phyloP scores from a whole-genome alignment of 2,113 vertebrate species.

The Colossoma macropomum region DNA sequence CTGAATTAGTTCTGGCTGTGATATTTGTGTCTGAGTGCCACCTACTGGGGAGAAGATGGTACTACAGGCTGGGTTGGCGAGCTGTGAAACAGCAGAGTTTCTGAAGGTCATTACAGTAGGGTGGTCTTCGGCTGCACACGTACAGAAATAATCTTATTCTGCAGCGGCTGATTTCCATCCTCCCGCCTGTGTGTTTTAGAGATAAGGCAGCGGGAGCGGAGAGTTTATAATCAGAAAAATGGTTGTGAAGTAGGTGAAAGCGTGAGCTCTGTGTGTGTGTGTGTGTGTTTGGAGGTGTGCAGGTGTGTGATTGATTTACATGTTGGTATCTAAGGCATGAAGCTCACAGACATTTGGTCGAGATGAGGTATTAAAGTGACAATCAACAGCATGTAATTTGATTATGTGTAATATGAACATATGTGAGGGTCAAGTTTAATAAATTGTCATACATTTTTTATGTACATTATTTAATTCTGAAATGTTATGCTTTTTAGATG shows the following conservation, averaged over 20 bases:
- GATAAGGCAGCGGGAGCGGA: neutral
- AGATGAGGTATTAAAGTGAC: too few relatives aligned
- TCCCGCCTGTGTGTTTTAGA: constrained; percentile 58
- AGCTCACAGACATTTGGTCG: neutral
- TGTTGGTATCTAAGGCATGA: neutral
- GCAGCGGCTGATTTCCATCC: constrained; percentile 67
- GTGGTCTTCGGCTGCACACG: constrained; percentile 10
- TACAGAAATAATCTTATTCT: neutral
- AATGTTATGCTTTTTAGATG: too few relatives aligned
- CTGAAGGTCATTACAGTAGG: constrained; percentile 28
- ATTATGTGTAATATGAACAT: too few relatives aligned
- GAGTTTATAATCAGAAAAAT: neutral
- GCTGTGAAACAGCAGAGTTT: neutral
- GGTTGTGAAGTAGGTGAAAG: constrained; percentile 12
- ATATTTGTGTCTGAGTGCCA: constrained; percentile 32
- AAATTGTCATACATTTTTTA: too few relatives aligned
- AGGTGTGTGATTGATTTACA: neutral
- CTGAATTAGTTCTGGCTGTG: neutral
- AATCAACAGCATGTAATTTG: too few relatives aligned
- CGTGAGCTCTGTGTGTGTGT: constrained; percentile 47
- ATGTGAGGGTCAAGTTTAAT: too few relatives aligned
- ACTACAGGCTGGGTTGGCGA: neutral
- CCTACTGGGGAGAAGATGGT: constrained; percentile 9
- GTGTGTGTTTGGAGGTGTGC: neutral
- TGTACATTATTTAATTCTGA: too few relatives aligned